Percentiles rank a stretch among this genome's conserved stretches.
Evolutionary conservation across 2,888 invertebrate genomes (phyloP).

Genomic region (Furcula furcula): DNA sequence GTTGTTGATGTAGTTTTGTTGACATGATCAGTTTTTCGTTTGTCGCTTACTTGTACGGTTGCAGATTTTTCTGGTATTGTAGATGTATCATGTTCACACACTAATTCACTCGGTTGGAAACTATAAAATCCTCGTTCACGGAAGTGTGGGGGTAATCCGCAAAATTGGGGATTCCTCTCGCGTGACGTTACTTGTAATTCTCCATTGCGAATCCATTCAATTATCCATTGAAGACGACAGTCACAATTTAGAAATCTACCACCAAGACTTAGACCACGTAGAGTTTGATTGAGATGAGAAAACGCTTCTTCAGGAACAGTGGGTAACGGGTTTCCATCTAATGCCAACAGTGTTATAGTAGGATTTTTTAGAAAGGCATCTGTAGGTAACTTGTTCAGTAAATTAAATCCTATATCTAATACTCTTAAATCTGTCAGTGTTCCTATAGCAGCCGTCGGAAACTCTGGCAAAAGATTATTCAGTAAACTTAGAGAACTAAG

Average conservation of each 20-base stretch:
- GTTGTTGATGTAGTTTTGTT: slow-evolving; percentile 46
- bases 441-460: slow-evolving; percentile 91
- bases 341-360: slow-evolving; percentile 91
- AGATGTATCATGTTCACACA: slow-evolving; percentile 77
- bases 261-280: slow-evolving; percentile 93
- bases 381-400: slow-evolving; percentile 89
- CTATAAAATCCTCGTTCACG: slow-evolving; percentile 93
- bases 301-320: slow-evolving; percentile 92
- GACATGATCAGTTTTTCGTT: slow-evolving; percentile 43
- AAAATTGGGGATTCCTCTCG: slow-evolving; percentile 95
- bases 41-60: slow-evolving; percentile 31
- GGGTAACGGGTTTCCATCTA: slow-evolving; percentile 94
- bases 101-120: slow-evolving; percentile 89
- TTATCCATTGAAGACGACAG: slow-evolving; percentile 93
- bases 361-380: slow-evolving; percentile 92
- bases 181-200: slow-evolving; percentile 96
- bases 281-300: slow-evolving; percentile 88
- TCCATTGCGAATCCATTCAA: slow-evolving; percentile 93
- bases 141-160: slow-evolving; percentile 90
- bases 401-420: slow-evolving; percentile 95
- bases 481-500: slow-evolving; percentile 93
- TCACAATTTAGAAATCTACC: slow-evolving; percentile 94
- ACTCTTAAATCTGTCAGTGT: slow-evolving; percentile 91
- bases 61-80: slow-evolving; percentile 42
- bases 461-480: slow-evolving; percentile 93